Conservation (phyloP, 1,140 invertebrate species). For the Drosophila sproati region DNA sequence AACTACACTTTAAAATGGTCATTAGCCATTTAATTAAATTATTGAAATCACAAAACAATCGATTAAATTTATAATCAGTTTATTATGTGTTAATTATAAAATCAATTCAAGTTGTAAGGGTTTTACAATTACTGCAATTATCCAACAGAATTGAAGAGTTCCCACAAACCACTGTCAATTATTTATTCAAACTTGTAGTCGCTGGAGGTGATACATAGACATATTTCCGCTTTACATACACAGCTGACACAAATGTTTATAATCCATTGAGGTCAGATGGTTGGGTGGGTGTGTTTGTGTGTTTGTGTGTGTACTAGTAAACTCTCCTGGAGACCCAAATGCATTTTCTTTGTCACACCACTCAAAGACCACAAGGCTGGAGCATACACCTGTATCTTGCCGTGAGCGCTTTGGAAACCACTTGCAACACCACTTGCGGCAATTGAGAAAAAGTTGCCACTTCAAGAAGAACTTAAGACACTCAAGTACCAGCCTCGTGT, state of each 20-base stretch:
- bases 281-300: constrained; percentile 13
- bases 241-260: constrained; percentile 40
- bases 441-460: constrained; percentile 75
- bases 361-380: constrained; percentile 19
- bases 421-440: constrained; percentile 68
- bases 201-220: constrained; percentile 15
- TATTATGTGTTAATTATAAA: neutral
- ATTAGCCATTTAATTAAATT: too few relatives aligned
- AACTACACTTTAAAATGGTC: too few relatives aligned
- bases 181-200: constrained; percentile 33
- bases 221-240: constrained; percentile 64
- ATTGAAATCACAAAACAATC: neutral
- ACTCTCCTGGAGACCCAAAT: constrained; percentile 56
- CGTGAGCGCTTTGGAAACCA: constrained; percentile 48
- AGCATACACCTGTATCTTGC: constrained; percentile 29
- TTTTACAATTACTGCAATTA: neutral
- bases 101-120: neutral
- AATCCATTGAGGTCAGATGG: constrained; percentile 67
- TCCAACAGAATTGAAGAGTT: constrained; percentile 14
- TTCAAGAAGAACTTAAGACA: constrained; percentile 77
- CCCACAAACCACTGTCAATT: constrained; percentile 24
- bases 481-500: constrained; percentile 62
- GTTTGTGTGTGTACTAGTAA: constrained; percentile 6
- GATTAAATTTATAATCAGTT: neutral
- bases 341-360: constrained; percentile 59